phyloP scores from a whole-genome alignment of 2,888 invertebrate species.

The Epirrita christyi region DNA sequence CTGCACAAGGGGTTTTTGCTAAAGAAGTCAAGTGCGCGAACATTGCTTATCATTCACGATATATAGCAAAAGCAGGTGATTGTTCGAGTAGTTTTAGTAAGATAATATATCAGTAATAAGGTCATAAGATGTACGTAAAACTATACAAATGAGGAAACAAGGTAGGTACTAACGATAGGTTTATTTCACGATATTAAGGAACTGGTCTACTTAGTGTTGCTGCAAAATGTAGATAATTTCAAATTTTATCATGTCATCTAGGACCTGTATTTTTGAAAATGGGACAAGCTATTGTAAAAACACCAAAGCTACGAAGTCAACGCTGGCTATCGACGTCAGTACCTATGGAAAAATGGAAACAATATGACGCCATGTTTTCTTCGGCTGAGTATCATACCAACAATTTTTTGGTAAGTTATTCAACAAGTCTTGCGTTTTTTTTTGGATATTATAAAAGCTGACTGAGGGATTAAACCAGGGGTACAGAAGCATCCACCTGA shows the following conservation, averaged over 20 bases:
- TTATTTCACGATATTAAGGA: too few species aligned
- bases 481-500: too few species aligned
- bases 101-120: too few species aligned
- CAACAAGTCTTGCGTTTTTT: too few species aligned
- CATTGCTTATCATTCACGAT: slow-evolving; percentile 95
- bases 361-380: slow-evolving; percentile 73
- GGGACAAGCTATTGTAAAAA: slow-evolving; percentile 9
- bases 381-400: slow-evolving; percentile 95
- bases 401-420: slow-evolving; percentile 86
- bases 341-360: slow-evolving; percentile 73
- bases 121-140: too few species aligned
- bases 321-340: slow-evolving; percentile 95
- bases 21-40: slow-evolving; percentile 87
- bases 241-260: neutral
- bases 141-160: too few species aligned
- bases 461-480: too few species aligned
- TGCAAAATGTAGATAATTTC: neutral
- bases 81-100: neutral
- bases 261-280: slow-evolving; percentile 19
- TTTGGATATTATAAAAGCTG: too few species aligned
- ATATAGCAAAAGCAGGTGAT: slow-evolving; percentile 87
- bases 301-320: slow-evolving; percentile 86
- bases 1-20: slow-evolving; percentile 63
- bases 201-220: neutral
- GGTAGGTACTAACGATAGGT: too few species aligned